Evolutionary conservation across 92 coral and sea anemone species (phyloP).

Genomic region (Blastomussa wellsi): DNA sequence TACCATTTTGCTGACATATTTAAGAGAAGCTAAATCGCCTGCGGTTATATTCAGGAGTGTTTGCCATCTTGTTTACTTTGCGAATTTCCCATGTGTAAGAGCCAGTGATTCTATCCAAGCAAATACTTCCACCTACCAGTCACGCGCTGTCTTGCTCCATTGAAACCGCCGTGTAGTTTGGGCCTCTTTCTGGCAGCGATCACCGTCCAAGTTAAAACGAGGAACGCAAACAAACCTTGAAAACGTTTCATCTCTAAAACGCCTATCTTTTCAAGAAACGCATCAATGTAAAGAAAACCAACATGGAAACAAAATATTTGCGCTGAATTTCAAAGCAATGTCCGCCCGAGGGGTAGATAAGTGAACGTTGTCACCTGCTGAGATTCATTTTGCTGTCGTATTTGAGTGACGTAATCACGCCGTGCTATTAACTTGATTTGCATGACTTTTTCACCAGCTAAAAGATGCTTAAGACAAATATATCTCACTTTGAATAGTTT

Average conservation of each 20-base stretch:
- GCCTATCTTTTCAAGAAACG: constrained; percentile 15
- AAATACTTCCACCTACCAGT: constrained; percentile 35
- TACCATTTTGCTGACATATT: not conserved
- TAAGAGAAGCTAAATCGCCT: not conserved
- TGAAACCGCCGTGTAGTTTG: constrained; percentile 9
- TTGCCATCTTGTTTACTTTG: not conserved
- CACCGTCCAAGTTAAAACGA: constrained; percentile 5
- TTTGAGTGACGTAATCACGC: constrained; percentile 34
- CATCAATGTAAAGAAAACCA: constrained; percentile 15
- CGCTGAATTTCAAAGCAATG: constrained; percentile 23
- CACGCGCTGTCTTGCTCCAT: constrained; percentile 34
- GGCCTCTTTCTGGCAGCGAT: not conserved
- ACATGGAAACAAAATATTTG: constrained; percentile 18
- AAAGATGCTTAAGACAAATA: not conserved
- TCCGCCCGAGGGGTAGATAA: constrained; percentile 2
- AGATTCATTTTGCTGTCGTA: not conserved
- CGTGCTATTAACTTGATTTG: constrained; percentile 2
- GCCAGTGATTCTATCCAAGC: constrained; percentile 1
- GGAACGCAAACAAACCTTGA: not conserved
- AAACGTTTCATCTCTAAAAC: constrained; percentile 19
- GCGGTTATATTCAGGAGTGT: not conserved
- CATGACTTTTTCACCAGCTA: not conserved
- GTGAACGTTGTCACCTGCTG: constrained; percentile 37
- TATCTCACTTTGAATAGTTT: not conserved
- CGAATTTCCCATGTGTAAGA: not conserved